phyloP scores from a whole-genome alignment of 2,113 vertebrate species.

The Cyprinodon brontotheroides region DNA sequence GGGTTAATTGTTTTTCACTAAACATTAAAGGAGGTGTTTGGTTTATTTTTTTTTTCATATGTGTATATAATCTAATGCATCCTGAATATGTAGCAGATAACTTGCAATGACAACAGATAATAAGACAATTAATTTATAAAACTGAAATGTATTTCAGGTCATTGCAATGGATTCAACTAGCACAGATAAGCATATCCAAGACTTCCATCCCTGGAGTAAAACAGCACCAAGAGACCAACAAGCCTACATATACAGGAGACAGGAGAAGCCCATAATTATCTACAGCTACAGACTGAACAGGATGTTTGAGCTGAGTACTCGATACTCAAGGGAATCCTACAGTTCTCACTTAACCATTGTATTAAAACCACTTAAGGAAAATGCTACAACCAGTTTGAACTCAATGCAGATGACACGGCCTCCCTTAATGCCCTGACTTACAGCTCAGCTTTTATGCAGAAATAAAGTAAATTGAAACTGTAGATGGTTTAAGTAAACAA shows the following conservation, averaged over 20 bases:
- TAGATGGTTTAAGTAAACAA: too few relatives aligned
- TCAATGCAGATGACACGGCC: not conserved
- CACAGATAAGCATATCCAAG: too few relatives aligned
- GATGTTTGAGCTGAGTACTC: not conserved
- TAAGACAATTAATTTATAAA: too few relatives aligned
- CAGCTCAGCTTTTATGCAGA: not conserved
- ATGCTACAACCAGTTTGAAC: not conserved
- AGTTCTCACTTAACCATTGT: not conserved
- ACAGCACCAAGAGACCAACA: not conserved
- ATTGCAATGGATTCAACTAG: too few relatives aligned
- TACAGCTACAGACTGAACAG: constrained; percentile 1
- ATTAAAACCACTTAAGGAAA: not conserved
- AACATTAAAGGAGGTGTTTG: too few relatives aligned
- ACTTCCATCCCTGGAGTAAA: not conserved
- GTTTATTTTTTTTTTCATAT: too few relatives aligned
- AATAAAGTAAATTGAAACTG: not conserved
- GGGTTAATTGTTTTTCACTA: too few relatives aligned
- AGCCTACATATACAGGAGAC: not conserved
- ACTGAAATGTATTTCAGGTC: too few relatives aligned
- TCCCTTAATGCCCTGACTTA: not conserved
- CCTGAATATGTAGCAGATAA: too few relatives aligned
- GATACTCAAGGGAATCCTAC: constrained; percentile 23
- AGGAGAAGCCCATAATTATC: constrained; percentile 14
- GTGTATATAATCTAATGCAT: too few relatives aligned
- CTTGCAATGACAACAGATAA: too few relatives aligned